Conservation (phyloP, 2,888 invertebrate genomes). For the Thumatha senex region DNA sequence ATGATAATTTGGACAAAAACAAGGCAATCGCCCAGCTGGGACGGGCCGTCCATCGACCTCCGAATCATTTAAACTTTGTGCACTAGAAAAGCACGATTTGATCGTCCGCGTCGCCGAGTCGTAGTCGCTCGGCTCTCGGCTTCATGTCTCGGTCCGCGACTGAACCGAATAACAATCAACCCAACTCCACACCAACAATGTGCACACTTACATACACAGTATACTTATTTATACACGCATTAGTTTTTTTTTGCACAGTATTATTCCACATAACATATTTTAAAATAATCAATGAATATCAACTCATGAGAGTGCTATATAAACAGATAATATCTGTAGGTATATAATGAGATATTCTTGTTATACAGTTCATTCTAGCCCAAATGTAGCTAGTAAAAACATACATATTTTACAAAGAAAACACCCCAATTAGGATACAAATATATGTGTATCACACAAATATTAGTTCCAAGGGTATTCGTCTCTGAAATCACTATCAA, state of each 20-base stretch:
- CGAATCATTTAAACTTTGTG: slow-evolving; percentile 44
- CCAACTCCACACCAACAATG: slow-evolving; percentile 43
- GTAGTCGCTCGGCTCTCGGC: slow-evolving; percentile 40
- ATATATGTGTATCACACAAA: too few relatives aligned
- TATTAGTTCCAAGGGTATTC: too few relatives aligned
- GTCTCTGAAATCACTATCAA: too few relatives aligned
- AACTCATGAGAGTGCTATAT: too few relatives aligned
- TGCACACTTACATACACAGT: slow-evolving; percentile 21
- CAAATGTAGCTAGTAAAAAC: too few relatives aligned
- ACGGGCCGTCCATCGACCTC: slow-evolving; percentile 57
- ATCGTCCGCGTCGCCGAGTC: slow-evolving; percentile 26
- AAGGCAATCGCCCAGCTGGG: slow-evolving; percentile 35
- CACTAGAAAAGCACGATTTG: slow-evolving; percentile 44
- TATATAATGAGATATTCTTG: too few relatives aligned
- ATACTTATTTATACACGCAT: slow-evolving; percentile 28
- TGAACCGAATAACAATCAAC: slow-evolving; percentile 63
- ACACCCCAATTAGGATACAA: too few relatives aligned
- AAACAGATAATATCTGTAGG: too few relatives aligned
- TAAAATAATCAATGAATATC: slow-evolving; percentile 32
- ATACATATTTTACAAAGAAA: too few relatives aligned
- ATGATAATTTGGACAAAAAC: slow-evolving; percentile 34
- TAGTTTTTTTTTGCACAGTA: slow-evolving; percentile 42
- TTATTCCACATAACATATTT: slow-evolving; percentile 38
- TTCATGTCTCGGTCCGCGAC: slow-evolving; percentile 48
- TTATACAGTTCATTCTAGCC: too few relatives aligned